Base-by-base conservation (phyloP, 2,888 invertebrate genomes). In the Acanthacorydalis orientalis region DNA sequence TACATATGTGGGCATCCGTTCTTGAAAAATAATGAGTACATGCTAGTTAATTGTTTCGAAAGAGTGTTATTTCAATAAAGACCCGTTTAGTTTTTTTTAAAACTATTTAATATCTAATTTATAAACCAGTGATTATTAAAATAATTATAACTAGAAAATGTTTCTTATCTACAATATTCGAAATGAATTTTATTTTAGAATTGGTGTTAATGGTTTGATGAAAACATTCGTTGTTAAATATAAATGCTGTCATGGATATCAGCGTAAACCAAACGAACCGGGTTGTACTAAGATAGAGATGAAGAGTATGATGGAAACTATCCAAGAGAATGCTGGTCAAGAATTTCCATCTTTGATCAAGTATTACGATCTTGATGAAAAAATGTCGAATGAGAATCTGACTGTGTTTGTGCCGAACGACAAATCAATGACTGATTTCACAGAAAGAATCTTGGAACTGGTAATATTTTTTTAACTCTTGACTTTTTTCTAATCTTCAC, bases 231-330 rank as follows among this genome's bases (percentile, higher is more conserved):
- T 71, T 11, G 71, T 78, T 44, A 73, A 72, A 15, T 74, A 78
- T 54, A 75, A 79, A 59, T 83, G 83, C 60, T 83, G 83, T 60
- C 73, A 74, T 57, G 82, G 82, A 37, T 80, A 67, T 60, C 67
- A 72, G 48, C 67, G 75, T 48, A 50, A 52, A 51, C 55, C 58
- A 34, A 57, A 57, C 40, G 50, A 59, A 10, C 51, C 55, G 40
- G 62, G 61, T 47, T 67, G 65, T 53, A 57, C 57, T 43, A 59
- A 69, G 68, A 70, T 77, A 16, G 72, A 76, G 48, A 66, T 79
- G 51, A 73, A 74, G 57, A 64, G 71, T 16, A 57, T 78, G 49
- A 57, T 70, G 41, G 70, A 72, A 35, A 75, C 77, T 0, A 68
- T 78, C 23, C 65, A 68, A 39, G 71, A 74, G 45, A 59, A 79